Conservation (phyloP, 2,113 vertebrate genomes). For the Mustelus asterias region DNA sequence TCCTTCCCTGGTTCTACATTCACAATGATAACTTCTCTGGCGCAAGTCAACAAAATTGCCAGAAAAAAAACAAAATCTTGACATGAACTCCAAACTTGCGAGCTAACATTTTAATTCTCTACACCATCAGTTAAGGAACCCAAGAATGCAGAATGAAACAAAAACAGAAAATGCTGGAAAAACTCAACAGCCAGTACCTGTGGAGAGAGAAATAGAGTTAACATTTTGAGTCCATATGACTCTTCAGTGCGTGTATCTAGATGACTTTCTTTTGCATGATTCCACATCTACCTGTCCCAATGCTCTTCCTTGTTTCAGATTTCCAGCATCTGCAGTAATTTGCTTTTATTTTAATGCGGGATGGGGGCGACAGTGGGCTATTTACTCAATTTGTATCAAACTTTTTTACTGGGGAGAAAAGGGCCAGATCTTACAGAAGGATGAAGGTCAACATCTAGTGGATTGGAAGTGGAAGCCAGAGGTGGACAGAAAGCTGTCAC, state of each 20-base stretch:
- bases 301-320: no score
- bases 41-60: neutral
- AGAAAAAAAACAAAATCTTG: neutral
- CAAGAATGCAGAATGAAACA: neutral
- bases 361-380: neutral
- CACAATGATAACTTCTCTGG: neutral
- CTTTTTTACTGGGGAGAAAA: neutral
- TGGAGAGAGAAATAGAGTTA: no score
- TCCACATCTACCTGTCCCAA: no score
- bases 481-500: neutral
- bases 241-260: no score
- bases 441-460: neutral
- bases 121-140: neutral
- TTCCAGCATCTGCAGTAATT: no score
- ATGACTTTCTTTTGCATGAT: no score
- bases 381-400: neutral
- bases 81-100: neutral
- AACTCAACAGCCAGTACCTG: no score
- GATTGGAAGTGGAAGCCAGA: neutral
- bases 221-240: no score
- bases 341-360: no score
- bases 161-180: no score
- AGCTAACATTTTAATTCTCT: neutral
- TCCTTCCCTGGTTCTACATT: neutral
- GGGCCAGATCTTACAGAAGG: neutral